Percentiles rank a stretch among this genome's conserved stretches.
Conservation (phyloP, 2,888 invertebrate genomes). For the Arrhopalites spinosus region DNA sequence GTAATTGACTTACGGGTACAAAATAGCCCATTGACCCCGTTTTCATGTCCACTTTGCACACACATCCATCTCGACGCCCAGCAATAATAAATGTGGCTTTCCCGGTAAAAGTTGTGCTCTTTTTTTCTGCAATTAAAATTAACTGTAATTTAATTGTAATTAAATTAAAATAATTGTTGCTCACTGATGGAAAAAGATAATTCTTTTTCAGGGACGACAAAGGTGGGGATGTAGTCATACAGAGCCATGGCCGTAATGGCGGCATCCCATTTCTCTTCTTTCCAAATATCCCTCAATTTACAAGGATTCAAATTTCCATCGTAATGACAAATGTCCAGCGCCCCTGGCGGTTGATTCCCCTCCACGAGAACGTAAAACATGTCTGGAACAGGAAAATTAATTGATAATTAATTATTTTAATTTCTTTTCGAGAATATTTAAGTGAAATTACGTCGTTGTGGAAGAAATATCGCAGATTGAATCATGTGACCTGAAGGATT, state of each 20-base stretch:
- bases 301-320: constrained; percentile 51
- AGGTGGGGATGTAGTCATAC: constrained; percentile 48
- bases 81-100: constrained; percentile 48
- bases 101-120: constrained; percentile 9
- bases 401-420: background rate
- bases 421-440: background rate
- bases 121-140: background rate
- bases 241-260: constrained; percentile 48
- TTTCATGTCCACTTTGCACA: constrained; percentile 43
- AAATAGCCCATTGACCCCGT: constrained; percentile 48
- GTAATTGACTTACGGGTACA: constrained; percentile 34
- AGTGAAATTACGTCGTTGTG: constrained; percentile 19
- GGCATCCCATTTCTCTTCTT: constrained; percentile 44
- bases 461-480: constrained; percentile 18
- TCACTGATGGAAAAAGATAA: constrained; percentile 10
- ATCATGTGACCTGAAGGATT: constrained; percentile 23
- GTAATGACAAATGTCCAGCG: constrained; percentile 46
- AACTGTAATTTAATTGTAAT: background rate
- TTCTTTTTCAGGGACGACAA: constrained; percentile 46
- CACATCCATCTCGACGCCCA: constrained; percentile 51
- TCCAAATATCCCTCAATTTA: constrained; percentile 47
- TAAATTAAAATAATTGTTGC: background rate
- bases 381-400: background rate
- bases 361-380: constrained; percentile 31
- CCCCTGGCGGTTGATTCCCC: background rate